Evolutionary conservation across 2,797 vertebrate genomes (phyloP), one percentile per base, ranked within the genome.

Genomic region (Cossypha niveicapilla): DNA sequence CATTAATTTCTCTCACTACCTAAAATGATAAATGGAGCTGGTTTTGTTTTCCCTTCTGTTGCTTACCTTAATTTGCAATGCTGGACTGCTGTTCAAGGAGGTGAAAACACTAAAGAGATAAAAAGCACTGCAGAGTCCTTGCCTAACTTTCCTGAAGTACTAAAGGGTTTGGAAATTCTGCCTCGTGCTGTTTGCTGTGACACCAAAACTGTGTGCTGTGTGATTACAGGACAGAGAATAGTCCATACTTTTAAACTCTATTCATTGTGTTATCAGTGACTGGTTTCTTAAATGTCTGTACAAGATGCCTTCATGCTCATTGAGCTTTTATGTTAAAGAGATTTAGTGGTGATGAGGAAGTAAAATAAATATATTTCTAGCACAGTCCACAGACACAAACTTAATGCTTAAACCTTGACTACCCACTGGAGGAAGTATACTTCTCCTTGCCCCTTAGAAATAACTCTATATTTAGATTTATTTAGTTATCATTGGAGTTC

Each of bases 381-480:
- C 4, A 21, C 18, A 50, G 24, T 39, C 50, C 10, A 78, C 13
- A 86, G 42, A 57, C n/a, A 18, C n/a, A 75, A 53, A 50, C 15
- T 75, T 61, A 24, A 75, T 1, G 1, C 18, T 84, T 86, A 65
- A 81, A 66, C 16, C 14, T 65, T 66, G 23, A 27, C 18, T 28
- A 18, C 48, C 15, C 21, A 41, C 19, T 41, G 5, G 22, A 94
- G 44, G 51, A 88, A 75, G 37, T 30, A 13, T 81, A 60, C 81
- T 88, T 86, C 51, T 62, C 63, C 65, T 73, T 72, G 25, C 8
- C 53, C 23, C 30, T 25, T 34, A 83, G 88, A 79, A 90, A 74
- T 65, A 74, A 28, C 12, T 80, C 86, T 94, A 77, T 90, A 71
- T 94, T 91, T 92, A 83, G 22, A 72, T 88, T 90, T 91, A 77